These are phyloP conservation scores for Vanessa atalanta DNA, from an alignment of 1,140 invertebrate genomes.

Conservation along the genomic window DNA sequence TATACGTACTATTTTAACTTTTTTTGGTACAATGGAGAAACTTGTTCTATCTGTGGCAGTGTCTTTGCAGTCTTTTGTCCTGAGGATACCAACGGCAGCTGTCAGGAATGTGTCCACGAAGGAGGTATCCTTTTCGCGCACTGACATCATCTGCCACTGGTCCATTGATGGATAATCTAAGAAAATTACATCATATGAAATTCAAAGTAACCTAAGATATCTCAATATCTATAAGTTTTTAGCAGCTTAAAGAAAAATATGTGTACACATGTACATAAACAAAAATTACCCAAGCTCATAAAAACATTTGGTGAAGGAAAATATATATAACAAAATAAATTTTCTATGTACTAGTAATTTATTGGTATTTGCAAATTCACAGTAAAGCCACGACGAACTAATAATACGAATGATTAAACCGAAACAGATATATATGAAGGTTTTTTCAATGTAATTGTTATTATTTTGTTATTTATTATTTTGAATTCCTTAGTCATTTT, in stretches of 20 bases:
- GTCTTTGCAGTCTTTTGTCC: slow-evolving; percentile 83
- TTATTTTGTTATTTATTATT: too few relatives aligned
- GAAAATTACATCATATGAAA: not conserved
- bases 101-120: slow-evolving; percentile 90
- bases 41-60: slow-evolving; percentile 83
- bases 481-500: too few relatives aligned
- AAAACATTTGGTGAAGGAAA: too few relatives aligned
- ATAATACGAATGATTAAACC: too few relatives aligned
- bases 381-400: too few relatives aligned
- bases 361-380: too few relatives aligned
- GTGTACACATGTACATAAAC: too few relatives aligned
- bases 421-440: too few relatives aligned
- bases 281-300: too few relatives aligned
- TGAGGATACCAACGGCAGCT: slow-evolving; percentile 88
- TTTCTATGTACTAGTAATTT: too few relatives aligned
- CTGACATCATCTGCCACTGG: slow-evolving; percentile 88
- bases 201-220: not conserved
- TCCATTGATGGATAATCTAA: slow-evolving; percentile 85
- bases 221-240: too few relatives aligned
- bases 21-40: slow-evolving; percentile 89
- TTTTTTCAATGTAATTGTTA: not conserved
- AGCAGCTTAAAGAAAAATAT: too few relatives aligned
- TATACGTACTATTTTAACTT: slow-evolving; percentile 87
- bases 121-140: slow-evolving; percentile 89
- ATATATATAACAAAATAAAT: not conserved